Percentiles rank a stretch among this genome's conserved stretches.
Evolutionary conservation across 2,797 vertebrate genomes (phyloP).

Genomic region (Phrynocephalus guinanensis): DNA sequence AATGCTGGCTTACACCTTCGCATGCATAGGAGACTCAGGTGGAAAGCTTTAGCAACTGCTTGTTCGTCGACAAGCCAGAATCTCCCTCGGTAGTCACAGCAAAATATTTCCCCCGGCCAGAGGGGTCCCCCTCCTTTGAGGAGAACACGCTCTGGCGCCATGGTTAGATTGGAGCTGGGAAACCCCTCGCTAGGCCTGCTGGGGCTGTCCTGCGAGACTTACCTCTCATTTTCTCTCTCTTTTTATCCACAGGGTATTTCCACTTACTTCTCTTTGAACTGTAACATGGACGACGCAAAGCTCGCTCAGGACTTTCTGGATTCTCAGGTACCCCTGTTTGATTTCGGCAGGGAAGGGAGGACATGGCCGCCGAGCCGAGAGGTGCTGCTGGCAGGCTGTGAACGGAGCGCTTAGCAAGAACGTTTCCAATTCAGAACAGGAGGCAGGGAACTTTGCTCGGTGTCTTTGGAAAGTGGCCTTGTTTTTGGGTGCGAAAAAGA

Average conservation of each 20-base stretch:
- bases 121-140: background rate
- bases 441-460: background rate
- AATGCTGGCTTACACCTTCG: no score
- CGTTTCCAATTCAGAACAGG: background rate
- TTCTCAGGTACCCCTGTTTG: conserved; percentile 81
- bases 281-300: conserved; percentile 89
- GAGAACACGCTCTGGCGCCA: no score
- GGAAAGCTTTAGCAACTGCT: no score
- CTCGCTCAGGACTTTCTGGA: conserved; percentile 91
- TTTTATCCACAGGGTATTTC: conserved; percentile 83
- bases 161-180: background rate
- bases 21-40: no score
- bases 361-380: background rate
- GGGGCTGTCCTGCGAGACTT: background rate
- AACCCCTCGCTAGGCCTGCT: accelerated
- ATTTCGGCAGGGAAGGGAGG: background rate
- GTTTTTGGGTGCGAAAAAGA: background rate
- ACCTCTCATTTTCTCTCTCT: background rate
- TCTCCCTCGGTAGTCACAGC: no score
- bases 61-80: no score
- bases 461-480: background rate
- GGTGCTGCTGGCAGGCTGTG: no score
- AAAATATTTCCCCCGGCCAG: no score
- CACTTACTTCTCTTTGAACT: conserved; percentile 93
- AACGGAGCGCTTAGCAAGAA: no score